Evolutionary conservation across 1,140 invertebrate species (phyloP), one percentile per base, ranked within the genome.

Genomic region (Monochamus saltuarius): DNA sequence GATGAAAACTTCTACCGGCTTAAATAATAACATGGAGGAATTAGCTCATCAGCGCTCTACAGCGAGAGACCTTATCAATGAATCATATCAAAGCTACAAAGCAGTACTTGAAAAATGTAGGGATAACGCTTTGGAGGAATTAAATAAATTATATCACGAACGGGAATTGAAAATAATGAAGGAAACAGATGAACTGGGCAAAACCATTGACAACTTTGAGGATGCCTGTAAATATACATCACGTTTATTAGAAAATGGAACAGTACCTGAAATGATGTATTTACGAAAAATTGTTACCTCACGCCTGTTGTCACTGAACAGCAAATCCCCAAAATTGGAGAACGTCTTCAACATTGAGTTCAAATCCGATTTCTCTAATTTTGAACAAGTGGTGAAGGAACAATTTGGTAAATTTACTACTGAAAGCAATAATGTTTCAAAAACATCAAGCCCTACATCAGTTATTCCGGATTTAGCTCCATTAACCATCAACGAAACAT

Each of bases 31-130:
- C 17, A 78, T 96, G n/a, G 87, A 88, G 52, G 92, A 95, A 60
- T 75, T 95, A 16, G 89, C 95, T 74, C 82, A 85, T 65, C 91
- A 95, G 75, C 86, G 89, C 61, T 92, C 94, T 73, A 87, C 89
- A 73, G 92, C 91, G n/a, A 89, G 88, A 70, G 86, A 85, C 69
- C 80, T 91, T 36, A 92, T 97, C 63, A 85, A 89, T 49, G 91
- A 95, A 77, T 88, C 91, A 47, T 94, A 90, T 79, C 84, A 88
- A 29, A 56, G 53, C 34, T 56, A 56, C 40, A 56, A 56, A 34
- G 53, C 53, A 1, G 53, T 56, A 34, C 42, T 56, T 34, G 53
- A 56, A 35, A 56, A 56, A 56, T 56, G 53, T 37, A 56, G 86
- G 59, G 91, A 95, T 67, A 85, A 85, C 45, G 78, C 88, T 14